phyloP scores from a whole-genome alignment of 2,113 vertebrate species.

The Oceanodroma tethys region DNA sequence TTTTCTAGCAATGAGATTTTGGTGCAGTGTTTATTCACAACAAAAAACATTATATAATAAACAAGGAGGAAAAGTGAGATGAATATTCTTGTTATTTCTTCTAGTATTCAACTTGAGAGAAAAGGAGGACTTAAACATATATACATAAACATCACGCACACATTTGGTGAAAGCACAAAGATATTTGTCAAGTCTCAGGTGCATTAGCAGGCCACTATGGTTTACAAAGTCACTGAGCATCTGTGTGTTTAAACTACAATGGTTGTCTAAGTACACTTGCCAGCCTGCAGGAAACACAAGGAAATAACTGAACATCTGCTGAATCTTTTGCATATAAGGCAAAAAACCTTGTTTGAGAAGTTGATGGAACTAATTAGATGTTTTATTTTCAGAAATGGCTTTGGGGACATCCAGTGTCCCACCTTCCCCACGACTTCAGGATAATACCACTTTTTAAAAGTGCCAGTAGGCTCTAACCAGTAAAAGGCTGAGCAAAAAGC shows the following conservation, averaged over 20 bases:
- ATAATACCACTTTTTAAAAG: not conserved
- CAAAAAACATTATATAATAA: not conserved
- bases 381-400: not conserved
- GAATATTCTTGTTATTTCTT: not conserved
- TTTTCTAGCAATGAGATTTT: not conserved
- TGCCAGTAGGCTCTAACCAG: not conserved
- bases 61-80: not conserved
- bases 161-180: not conserved
- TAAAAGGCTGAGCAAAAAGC: not conserved
- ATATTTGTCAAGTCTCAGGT: not conserved
- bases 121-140: not conserved
- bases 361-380: not conserved
- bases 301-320: not conserved
- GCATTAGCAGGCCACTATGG: not conserved
- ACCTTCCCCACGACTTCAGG: not conserved
- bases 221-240: not conserved
- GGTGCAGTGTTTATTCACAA: not conserved
- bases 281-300: not conserved
- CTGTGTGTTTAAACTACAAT: not conserved
- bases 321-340: not conserved
- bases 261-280: not conserved
- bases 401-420: not conserved
- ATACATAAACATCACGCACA: not conserved
- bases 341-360: not conserved
- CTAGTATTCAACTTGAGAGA: not conserved